Conservation (phyloP, 2,888 invertebrate genomes). For the Nowickia ferox region DNA sequence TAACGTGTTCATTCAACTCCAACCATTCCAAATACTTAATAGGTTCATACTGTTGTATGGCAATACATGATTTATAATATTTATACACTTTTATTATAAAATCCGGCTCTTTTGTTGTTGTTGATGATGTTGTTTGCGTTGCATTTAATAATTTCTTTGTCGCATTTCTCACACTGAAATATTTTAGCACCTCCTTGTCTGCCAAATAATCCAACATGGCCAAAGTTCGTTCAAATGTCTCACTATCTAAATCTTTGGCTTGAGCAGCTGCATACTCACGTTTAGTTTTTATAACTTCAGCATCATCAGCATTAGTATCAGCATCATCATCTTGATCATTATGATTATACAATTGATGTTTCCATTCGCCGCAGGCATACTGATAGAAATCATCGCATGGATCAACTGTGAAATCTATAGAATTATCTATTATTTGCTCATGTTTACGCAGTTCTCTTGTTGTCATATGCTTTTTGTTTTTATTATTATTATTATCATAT, state of each 20-base stretch:
- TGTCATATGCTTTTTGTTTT: constrained; percentile 60
- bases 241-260: constrained; percentile 4
- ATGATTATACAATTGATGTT: constrained; percentile 37
- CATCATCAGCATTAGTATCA: not conserved
- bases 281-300: not conserved
- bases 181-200: constrained; percentile 62
- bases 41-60: constrained; percentile 66
- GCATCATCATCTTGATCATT: not conserved
- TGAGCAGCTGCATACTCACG: not conserved
- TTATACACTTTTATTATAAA: constrained; percentile 68
- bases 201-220: constrained; percentile 66
- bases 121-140: constrained; percentile 24
- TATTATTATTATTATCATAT: constrained; percentile 43
- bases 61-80: constrained; percentile 72
- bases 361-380: constrained; percentile 69
- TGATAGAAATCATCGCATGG: constrained; percentile 71
- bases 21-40: constrained; percentile 71
- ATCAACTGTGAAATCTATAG: constrained; percentile 67
- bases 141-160: constrained; percentile 53
- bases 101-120: constrained; percentile 55
- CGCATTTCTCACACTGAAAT: constrained; percentile 46
- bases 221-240: constrained; percentile 60
- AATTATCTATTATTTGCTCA: constrained; percentile 68
- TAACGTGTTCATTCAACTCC: constrained; percentile 69
- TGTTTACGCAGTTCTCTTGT: constrained; percentile 58